A percentile compares a stretch with the other conserved stretches of the same genome.
Evolutionary conservation across 2,888 invertebrate species (phyloP).

Genomic region (Petrolisthes manimaculis): DNA sequence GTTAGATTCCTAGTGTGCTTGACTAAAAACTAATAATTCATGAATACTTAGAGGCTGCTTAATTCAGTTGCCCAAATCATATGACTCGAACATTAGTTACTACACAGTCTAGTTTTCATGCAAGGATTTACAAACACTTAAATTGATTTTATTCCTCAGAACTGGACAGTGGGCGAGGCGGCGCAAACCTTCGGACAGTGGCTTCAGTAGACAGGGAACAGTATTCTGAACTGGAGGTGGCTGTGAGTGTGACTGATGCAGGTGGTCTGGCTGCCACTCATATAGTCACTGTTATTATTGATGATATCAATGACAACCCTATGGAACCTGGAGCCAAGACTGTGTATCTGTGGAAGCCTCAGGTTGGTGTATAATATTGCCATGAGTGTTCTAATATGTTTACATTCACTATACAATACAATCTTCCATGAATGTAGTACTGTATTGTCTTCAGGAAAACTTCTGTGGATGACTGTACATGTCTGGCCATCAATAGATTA

Average conservation of each 20-base stretch:
- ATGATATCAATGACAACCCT: neutral
- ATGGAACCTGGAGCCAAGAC: conserved; percentile 63
- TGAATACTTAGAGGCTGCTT: too few relatives aligned
- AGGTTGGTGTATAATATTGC: conserved; percentile 28
- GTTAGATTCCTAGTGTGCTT: too few relatives aligned
- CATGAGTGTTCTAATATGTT: neutral
- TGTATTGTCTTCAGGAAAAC: too few relatives aligned
- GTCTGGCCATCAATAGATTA: too few relatives aligned
- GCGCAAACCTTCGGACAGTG: conserved; percentile 21
- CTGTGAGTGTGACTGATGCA: conserved; percentile 43
- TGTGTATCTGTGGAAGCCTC: conserved; percentile 63
- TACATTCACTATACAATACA: neutral
- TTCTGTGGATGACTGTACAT: too few relatives aligned
- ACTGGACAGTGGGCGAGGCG: conserved; percentile 52
- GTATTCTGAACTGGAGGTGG: conserved; percentile 44
- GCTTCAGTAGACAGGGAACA: conserved; percentile 51
- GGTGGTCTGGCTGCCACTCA: conserved; percentile 34
- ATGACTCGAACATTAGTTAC: too few relatives aligned
- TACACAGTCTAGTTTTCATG: too few relatives aligned
- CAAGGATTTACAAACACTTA: conserved; percentile 12
- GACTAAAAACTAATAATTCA: too few relatives aligned
- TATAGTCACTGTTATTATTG: conserved; percentile 41
- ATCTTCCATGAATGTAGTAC: too few relatives aligned
- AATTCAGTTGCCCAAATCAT: too few relatives aligned
- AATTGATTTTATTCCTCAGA: neutral